Evolutionary conservation across 37 sponge, comb jelly and placozoan species (phyloP), one percentile per base, ranked within the genome.

Genomic region (Agelas oroides): DNA sequence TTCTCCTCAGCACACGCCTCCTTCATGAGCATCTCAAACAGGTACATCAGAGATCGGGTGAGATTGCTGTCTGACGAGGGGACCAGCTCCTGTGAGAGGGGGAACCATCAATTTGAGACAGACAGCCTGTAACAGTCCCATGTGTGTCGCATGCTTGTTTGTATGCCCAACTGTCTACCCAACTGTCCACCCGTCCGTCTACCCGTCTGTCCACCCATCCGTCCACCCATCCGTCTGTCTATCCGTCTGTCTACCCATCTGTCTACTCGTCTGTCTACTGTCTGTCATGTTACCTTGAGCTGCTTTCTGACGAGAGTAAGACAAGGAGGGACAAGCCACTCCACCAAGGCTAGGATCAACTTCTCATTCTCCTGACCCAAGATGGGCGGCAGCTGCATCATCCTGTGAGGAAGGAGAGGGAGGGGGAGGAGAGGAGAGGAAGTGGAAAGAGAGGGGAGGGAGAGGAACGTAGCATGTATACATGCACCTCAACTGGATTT

Each of bases 11-110:
- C 53, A 31, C 75, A 12, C 25, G 89, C 88, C n/a, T 87, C 89
- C 17, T 54, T 39, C 85, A 96, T 87, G 41, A 96, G 65, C 91
- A 96, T 93, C 25, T 71, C 61, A 75, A 96, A 96, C 81, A 96
- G 39, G 81, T 90, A 79, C 95, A 94, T 94, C 54, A 94, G 65
- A 8, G 92, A 87, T 30, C 84, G 77, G 2, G 81, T 80, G 34
- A 94, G 78, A 71, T 91, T 91, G 64, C 88, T 84, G 75, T 91
- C 85, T 0, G 88, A 65, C 1, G 95, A 88, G 5, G 84, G 70
- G 53, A 91, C 88, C 76, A 94, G 83, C 71, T 94, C 95, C 81
- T 37, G 52, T 24, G 55, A n/a, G 40, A 23, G 8, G 21, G 36
- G 52, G 71, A 37, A 37, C 38, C 71, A 8, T 34, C 34, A 36